phyloP scores from a whole-genome alignment of 2,888 invertebrate species.

The Lamellibrachia satsuma region DNA sequence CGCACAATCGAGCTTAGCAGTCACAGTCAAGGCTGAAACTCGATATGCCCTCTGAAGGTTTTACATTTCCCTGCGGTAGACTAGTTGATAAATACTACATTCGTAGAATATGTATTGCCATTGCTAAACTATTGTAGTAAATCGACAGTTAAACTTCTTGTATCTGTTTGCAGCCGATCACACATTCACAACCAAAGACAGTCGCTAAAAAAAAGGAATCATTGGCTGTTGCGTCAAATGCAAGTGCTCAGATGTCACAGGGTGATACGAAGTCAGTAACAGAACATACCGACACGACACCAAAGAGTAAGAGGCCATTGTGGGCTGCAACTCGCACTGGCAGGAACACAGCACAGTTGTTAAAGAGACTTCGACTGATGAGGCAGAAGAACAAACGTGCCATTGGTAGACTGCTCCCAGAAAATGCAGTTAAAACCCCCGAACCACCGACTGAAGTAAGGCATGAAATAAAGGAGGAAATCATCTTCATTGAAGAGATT shows the following conservation, averaged over 20 bases:
- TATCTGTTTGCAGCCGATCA: not conserved
- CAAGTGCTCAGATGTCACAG: too few relatives aligned
- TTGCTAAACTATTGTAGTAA: not conserved
- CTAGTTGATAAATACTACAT: not conserved
- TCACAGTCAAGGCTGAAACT: not conserved
- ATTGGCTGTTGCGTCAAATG: not conserved
- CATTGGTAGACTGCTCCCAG: not conserved
- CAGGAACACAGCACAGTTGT: not conserved
- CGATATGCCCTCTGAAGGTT: not conserved
- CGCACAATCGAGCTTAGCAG: not conserved
- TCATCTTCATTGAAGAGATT: too few relatives aligned
- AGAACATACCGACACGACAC: too few relatives aligned
- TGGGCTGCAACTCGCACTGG: not conserved
- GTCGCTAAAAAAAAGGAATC: not conserved
- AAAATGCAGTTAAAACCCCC: not conserved
- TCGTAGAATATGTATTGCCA: not conserved
- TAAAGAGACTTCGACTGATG: not conserved
- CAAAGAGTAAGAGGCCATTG: not conserved
- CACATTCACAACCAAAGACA: not conserved
- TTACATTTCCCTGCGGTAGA: not conserved
- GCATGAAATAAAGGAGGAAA: not conserved
- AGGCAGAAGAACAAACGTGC: constrained; percentile 4
- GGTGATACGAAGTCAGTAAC: too few relatives aligned
- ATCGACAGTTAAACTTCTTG: not conserved
- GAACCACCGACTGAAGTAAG: not conserved